Conservation (phyloP, 2,113 vertebrate genomes). For the Poeciliopsis prolifica region DNA sequence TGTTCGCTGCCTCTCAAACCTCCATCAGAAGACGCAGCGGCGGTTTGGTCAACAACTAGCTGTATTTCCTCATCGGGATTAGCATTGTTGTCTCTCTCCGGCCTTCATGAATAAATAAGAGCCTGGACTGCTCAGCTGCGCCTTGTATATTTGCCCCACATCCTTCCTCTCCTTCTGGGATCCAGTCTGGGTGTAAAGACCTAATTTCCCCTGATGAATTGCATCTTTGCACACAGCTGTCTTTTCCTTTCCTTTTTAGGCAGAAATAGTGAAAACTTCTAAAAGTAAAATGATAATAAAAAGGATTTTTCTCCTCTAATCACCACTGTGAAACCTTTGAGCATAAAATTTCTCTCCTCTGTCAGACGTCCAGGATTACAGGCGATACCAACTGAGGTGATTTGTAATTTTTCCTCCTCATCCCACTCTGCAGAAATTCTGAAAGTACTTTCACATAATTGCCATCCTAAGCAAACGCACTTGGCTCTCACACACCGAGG, state of each 20-base stretch:
- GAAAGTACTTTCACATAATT: constrained; percentile 48
- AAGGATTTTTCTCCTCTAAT: not conserved
- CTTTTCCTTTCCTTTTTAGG: constrained; percentile 20
- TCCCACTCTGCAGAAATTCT: constrained; percentile 19
- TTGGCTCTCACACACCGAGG: constrained; percentile 44
- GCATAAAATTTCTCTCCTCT: constrained; percentile 26
- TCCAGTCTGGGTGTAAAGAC: constrained; percentile 30
- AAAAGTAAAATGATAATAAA: not conserved
- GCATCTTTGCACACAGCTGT: constrained; percentile 11
- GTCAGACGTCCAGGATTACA: constrained; percentile 42
- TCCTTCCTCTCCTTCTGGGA: constrained; percentile 61
- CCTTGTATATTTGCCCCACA: constrained; percentile 33
- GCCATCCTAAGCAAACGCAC: constrained; percentile 43
- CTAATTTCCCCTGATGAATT: constrained; percentile 51
- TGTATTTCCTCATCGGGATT: constrained; percentile 52
- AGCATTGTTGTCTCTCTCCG: constrained; percentile 51
- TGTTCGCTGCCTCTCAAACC: constrained; percentile 35
- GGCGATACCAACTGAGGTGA: constrained; percentile 26
- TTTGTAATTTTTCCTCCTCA: constrained; percentile 33
- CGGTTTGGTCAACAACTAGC: constrained; percentile 45
- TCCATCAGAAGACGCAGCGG: constrained; percentile 68
- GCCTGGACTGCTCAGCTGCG: constrained; percentile 21
- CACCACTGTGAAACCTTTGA: constrained; percentile 2
- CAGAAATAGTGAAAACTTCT: constrained; percentile 2
- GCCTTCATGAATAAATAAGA: constrained; percentile 68